Percentiles rank a stretch among this genome's conserved stretches.
phyloP scores from a whole-genome alignment of 2,888 invertebrate species.

The Drosophila maculinotata region DNA sequence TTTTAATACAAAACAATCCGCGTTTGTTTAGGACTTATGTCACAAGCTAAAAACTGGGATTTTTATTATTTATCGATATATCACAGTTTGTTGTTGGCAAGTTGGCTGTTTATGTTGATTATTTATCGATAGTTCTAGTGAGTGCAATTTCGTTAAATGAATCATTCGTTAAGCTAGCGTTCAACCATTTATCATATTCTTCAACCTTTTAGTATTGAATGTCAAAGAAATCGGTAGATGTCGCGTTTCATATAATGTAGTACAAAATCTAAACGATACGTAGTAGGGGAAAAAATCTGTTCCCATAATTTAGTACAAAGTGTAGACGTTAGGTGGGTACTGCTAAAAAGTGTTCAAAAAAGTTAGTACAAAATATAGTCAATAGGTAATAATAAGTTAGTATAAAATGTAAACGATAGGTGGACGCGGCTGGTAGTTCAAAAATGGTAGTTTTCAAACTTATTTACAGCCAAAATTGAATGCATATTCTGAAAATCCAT shows the following conservation, averaged over 20 bases:
- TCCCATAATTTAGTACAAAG: background rate
- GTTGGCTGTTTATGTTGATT: background rate
- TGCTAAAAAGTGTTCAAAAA: background rate
- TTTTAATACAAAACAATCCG: conserved; percentile 11
- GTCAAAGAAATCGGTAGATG: no score
- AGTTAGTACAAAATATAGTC: background rate
- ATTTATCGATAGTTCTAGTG: conserved; percentile 14
- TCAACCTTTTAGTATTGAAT: no score
- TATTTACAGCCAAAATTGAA: no score
- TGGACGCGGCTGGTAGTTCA: no score
- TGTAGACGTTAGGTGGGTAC: background rate
- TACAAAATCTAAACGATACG: no score
- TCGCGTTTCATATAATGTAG: no score
- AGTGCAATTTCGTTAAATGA: no score
- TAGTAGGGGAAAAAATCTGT: background rate
- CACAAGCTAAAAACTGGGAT: conserved; percentile 24
- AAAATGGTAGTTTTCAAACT: no score
- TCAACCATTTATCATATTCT: no score
- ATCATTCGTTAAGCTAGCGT: background rate
- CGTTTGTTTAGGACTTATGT: conserved; percentile 59
- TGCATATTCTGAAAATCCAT: no score
- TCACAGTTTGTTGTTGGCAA: background rate
- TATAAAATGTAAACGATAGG: background rate
- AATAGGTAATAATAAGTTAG: background rate
- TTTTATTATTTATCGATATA: conserved; percentile 13